phyloP scores from a whole-genome alignment of 2,797 vertebrate genomes.

The Schizopygopsis pylzovi region DNA sequence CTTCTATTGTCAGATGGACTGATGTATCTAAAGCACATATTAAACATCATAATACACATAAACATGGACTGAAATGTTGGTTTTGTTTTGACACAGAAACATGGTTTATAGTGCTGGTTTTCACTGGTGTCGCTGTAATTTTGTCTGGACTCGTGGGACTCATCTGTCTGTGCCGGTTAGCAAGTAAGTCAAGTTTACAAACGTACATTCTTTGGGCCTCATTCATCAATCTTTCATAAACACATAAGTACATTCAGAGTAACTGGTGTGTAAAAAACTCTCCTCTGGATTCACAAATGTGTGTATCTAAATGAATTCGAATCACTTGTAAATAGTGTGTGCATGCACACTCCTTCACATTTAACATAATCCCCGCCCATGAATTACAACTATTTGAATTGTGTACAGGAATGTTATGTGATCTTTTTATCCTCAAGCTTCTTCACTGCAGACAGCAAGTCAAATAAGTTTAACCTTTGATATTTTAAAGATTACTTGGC shows the following conservation, averaged over 20 bases:
- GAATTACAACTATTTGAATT: background rate
- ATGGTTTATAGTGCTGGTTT: background rate
- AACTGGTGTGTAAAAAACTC: background rate
- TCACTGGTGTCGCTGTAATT: background rate
- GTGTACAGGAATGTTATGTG: background rate
- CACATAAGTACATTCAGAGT: background rate
- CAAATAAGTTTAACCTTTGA: no score
- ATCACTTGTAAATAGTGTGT: background rate
- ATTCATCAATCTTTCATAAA: background rate
- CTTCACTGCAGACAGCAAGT: no score
- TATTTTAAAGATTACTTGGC: no score
- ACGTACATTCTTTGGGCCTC: background rate
- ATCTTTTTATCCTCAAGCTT: background rate
- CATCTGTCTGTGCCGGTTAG: background rate
- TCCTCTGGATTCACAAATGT: background rate
- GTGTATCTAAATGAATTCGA: background rate
- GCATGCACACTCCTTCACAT: background rate
- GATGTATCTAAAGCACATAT: background rate
- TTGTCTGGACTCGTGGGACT: background rate
- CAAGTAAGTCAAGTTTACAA: background rate
- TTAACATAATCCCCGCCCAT: background rate
- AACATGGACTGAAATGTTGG: background rate
- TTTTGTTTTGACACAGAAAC: background rate
- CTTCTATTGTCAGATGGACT: background rate
- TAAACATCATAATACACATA: background rate